phyloP scores from a whole-genome alignment of 2,113 vertebrate species.

The Chaenogobius annularis region DNA sequence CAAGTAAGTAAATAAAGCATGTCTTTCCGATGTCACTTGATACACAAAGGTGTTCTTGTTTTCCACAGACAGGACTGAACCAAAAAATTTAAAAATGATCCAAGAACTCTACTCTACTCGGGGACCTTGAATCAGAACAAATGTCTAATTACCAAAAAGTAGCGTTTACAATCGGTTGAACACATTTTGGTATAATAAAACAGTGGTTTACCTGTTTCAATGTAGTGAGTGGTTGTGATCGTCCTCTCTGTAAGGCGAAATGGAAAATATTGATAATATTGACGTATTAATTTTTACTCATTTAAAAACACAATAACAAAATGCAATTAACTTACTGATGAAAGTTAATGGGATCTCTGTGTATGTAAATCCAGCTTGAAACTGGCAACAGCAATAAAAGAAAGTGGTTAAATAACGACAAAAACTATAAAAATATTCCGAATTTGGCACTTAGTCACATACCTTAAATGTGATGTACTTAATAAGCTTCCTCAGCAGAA shows the following conservation, averaged over 20 bases:
- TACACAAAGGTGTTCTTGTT: conserved; percentile 24
- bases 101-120: conserved; percentile 11
- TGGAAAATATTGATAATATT: neutral
- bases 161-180: conserved; percentile 15
- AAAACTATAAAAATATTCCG: neutral
- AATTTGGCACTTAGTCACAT: conserved; percentile 12
- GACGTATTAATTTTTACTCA: neutral
- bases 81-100: conserved; percentile 18
- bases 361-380: conserved; percentile 84
- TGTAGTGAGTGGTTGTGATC: conserved; percentile 60
- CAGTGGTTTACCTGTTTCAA: conserved; percentile 61
- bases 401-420: neutral
- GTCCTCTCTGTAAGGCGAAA: conserved; percentile 59
- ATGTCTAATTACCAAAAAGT: conserved; percentile 40
- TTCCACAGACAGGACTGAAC: conserved; percentile 16
- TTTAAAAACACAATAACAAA: neutral
- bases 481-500: conserved; percentile 88
- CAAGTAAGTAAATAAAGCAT: neutral
- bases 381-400: conserved; percentile 65
- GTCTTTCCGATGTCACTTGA: conserved; percentile 36
- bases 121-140: conserved; percentile 21
- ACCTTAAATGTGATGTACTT: conserved; percentile 94
- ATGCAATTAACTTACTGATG: conserved; percentile 83
- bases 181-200: neutral
- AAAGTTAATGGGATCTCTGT: conserved; percentile 88